Percentiles rank a stretch among this genome's conserved stretches.
phyloP scores from a whole-genome alignment of 1,140 invertebrate species.

The Harpegnathos saltator region DNA sequence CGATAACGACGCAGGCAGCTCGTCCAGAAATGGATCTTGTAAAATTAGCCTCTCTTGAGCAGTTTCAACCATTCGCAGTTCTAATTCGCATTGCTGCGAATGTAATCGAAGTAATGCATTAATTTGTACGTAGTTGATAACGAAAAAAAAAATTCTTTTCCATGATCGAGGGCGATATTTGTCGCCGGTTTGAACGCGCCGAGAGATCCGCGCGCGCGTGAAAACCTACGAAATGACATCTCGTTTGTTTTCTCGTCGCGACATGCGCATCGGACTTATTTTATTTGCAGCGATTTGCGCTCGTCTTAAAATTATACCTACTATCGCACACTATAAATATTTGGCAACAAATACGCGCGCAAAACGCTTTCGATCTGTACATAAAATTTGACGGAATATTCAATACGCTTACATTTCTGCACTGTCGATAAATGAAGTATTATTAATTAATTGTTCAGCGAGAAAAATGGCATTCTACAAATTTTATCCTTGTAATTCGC shows the following conservation, averaged over 20 bases:
- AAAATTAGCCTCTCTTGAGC: constrained; percentile 6
- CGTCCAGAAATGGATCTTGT: neutral
- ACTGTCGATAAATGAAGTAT: constrained; percentile 55
- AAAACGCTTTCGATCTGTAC: constrained; percentile 26
- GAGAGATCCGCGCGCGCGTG: no score
- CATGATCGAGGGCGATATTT: neutral
- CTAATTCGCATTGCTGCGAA: neutral
- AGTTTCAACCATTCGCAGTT: neutral
- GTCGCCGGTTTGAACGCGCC: no score
- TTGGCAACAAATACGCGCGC: neutral
- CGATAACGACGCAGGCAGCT: neutral
- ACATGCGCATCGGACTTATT: neutral
- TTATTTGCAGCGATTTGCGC: neutral
- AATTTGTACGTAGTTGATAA: no score
- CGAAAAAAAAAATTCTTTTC: no score
- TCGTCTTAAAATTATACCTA: constrained; percentile 33
- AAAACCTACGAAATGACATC: no score
- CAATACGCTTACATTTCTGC: constrained; percentile 48
- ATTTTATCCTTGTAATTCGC: constrained; percentile 57
- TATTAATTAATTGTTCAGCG: constrained; percentile 61
- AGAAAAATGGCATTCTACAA: constrained; percentile 64
- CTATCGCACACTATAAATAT: constrained; percentile 18
- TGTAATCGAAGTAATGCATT: neutral
- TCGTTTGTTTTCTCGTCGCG: neutral
- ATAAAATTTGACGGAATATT: constrained; percentile 52